These are phyloP conservation scores for Porites cylindrica DNA, from an alignment of 92 coral and sea anemone species.

Conservation along the genomic window DNA sequence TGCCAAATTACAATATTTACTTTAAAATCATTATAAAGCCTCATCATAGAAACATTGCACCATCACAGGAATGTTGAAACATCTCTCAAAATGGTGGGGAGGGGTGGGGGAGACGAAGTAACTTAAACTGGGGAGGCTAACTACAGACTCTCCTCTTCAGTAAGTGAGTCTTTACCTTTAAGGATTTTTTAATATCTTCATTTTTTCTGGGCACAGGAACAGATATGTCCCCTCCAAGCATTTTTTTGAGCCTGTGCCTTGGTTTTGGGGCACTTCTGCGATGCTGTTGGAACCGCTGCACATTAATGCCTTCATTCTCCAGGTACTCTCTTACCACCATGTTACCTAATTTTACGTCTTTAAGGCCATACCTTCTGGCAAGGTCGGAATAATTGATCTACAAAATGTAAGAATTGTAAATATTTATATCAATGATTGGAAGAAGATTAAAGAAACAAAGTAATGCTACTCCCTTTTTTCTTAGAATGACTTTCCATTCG, in stretches of 20 bases:
- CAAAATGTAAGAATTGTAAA: not conserved
- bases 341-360: constrained; percentile 48
- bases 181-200: constrained; percentile 50
- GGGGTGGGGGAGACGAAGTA: too few species aligned
- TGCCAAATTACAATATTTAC: too few species aligned
- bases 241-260: constrained; percentile 28
- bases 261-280: constrained; percentile 28
- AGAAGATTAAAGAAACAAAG: too few species aligned
- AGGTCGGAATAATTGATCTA: constrained; percentile 57
- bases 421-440: too few species aligned
- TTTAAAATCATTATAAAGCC: too few species aligned
- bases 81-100: too few species aligned
- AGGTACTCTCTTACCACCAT: constrained; percentile 41
- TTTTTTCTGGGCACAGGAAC: constrained; percentile 48
- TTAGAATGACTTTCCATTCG: too few species aligned
- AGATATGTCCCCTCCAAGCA: constrained; percentile 55
- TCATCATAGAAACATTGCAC: too few species aligned
- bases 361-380: constrained; percentile 48
- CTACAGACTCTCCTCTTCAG: too few species aligned
- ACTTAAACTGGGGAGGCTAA: too few species aligned
- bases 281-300: constrained; percentile 35
- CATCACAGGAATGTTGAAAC: too few species aligned
- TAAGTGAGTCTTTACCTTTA: not conserved
- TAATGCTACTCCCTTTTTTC: too few species aligned
- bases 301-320: constrained; percentile 16